Evolutionary conservation across 1,140 invertebrate species (phyloP), one percentile per base, ranked within the genome.

Genomic region (Zaprionus inermis): DNA sequence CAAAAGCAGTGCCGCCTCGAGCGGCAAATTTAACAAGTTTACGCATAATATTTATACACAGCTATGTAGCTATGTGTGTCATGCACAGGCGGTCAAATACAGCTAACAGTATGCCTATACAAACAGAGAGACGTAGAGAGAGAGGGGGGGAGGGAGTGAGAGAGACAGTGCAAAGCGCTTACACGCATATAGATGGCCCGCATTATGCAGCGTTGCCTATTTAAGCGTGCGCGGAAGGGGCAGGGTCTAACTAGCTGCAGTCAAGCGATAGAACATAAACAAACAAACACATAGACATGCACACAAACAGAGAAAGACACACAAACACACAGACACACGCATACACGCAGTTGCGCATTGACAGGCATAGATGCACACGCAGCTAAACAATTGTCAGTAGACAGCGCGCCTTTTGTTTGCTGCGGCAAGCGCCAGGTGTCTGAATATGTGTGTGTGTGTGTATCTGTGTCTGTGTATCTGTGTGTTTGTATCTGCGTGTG

Each of bases 141-240:
- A 83, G 69, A 41, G 58, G 28, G 57, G n/a, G 7, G 0, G 0
- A 41, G 3, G 6, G n/a, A n/a, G n/a, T 2, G 2, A 9, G 6
- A 7, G n/a, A n/a, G 12, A 11, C 38, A 65, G 49, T 65, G 58
- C 68, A 71, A 76, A 16, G 73, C 80, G 81, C 71, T 77, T 81
- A 80, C 74, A 80, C 77, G 83, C 83, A 88, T 88, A 89, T 79
- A 88, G 84, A 88, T 88, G 84, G 80, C 84, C 84, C 85, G 84
- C 84, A 88, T 88, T 84, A 88, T 78, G 71, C 38, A 16, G 38
- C 38, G 38, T 44, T 44, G 38, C 9, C n/a, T 44, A n/a, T 44
- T 44, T 16, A 11, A 52, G 0, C 36, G 22, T 3, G 12, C 14
- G 12, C 6, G 22, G n/a, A 1, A 9, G 44, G 16, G n/a, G 1